Conservation (phyloP, 2,113 vertebrate species). For the Hiodon alosoides region DNA sequence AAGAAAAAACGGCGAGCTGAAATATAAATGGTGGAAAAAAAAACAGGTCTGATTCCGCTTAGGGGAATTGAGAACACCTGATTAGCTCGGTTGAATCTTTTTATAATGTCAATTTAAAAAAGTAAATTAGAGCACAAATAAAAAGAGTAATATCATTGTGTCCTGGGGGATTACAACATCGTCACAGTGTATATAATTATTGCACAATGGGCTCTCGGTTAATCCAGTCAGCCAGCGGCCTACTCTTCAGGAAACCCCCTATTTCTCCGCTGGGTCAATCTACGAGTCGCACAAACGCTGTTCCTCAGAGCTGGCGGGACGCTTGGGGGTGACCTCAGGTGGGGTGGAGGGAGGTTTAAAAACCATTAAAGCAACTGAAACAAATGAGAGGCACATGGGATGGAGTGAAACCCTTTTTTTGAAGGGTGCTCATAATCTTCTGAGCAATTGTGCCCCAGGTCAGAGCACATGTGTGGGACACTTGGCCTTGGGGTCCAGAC, state of each 20-base stretch:
- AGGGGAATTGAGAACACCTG: slow-evolving; percentile 6
- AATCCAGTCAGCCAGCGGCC: neutral
- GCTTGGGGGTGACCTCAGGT: no score
- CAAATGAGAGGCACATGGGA: no score
- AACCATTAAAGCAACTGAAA: no score
- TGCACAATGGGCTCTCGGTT: neutral
- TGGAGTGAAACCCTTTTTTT: no score
- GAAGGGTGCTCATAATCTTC: no score
- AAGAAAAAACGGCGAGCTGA: slow-evolving; percentile 2
- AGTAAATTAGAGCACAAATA: neutral
- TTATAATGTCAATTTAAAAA: slow-evolving; percentile 45
- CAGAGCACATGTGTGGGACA: no score
- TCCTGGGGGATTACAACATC: neutral
- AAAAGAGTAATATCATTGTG: neutral
- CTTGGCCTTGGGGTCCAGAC: no score
- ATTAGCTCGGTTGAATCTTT: slow-evolving; percentile 33
- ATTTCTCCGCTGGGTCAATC: no score
- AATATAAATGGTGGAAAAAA: neutral
- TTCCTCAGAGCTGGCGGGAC: no score
- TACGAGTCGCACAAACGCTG: no score
- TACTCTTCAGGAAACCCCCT: neutral
- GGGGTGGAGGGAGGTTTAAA: no score
- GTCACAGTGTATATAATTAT: neutral
- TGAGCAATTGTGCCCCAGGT: no score
- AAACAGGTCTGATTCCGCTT: neutral